A percentile compares a stretch with the other conserved stretches of the same genome.
Conservation (phyloP, 2,888 invertebrate species). For the Meiosimyza decipiens region DNA sequence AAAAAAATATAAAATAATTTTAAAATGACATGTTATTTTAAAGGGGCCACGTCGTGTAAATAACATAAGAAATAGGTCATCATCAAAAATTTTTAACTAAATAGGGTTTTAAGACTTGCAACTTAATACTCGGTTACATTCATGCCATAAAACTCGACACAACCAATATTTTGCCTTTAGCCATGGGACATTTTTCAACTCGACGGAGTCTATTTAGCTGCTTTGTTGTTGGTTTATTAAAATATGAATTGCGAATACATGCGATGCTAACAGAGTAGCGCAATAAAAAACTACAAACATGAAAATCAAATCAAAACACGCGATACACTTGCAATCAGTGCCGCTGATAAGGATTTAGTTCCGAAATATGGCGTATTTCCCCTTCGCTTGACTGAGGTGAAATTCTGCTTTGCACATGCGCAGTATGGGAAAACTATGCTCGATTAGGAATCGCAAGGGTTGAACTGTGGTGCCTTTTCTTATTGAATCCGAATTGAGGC, state of each 20-base stretch:
- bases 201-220: not conserved
- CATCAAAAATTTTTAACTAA: not conserved
- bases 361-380: not conserved
- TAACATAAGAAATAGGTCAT: too few relatives aligned
- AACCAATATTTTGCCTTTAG: not conserved
- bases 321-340: not conserved
- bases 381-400: not conserved
- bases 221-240: not conserved
- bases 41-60: too few relatives aligned
- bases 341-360: not conserved
- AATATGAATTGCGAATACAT: constrained; percentile 13
- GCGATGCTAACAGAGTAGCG: not conserved
- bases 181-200: not conserved
- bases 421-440: not conserved
- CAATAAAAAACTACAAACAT: not conserved
- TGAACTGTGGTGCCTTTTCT: not conserved
- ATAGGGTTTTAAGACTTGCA: not conserved
- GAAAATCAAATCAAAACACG: constrained; percentile 2
- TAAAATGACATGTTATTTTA: too few relatives aligned
- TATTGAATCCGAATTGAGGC: constrained; percentile 19
- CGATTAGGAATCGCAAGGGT: not conserved
- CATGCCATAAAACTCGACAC: not conserved
- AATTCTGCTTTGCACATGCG: constrained; percentile 1
- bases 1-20: too few relatives aligned
- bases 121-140: constrained; percentile 21